Evolutionary conservation across 2,888 invertebrate genomes (phyloP), one percentile per base, ranked within the genome.

Genomic region (Temnothorax unifasciatus): DNA sequence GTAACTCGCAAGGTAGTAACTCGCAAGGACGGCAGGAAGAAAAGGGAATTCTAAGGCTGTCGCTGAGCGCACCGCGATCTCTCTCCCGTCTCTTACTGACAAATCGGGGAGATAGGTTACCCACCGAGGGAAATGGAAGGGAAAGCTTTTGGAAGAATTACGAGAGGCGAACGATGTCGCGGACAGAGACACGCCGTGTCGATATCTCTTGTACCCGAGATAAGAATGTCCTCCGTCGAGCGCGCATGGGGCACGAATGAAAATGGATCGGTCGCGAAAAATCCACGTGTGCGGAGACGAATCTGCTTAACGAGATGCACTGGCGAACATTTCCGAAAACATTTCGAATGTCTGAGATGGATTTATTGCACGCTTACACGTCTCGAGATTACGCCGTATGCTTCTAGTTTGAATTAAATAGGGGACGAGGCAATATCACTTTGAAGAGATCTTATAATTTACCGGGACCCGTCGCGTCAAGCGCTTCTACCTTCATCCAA

Each of bases 81-180:
- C 76, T 75, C 71, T 79, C 71, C 84, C 61, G 77, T 87, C 86
- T 86, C 87, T 87, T 86, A 85, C 89, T 92, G 93, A 93, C 93
- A 93, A 93, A 93, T 93, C 91, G 92, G 89, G 89, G 88, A 90
- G 91, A 92, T 92, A 89, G 91, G 90, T 90, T 90, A 88, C 86
- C 86, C 84, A 81, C 88, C 87, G 89, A 83, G 87, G 91, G 88
- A 91, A 92, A 91, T 90, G 89, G 90, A 87, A 85, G 87, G 88
- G 85, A 90, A 89, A 90, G 90, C 91, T 90, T 90, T 87, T 79
- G 86, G 85, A 90, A 89, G 92, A 93, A 92, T 93, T 93, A 92
- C 92, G 90, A 86, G 91, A 90, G 85, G 85, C 89, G 89, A 92
- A 92, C 92, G 90, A 89, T 90, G 92, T 92, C 91, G 91, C 88